Base-by-base conservation (phyloP, 2,113 vertebrate genomes). In the Calidris pugnax region DNA sequence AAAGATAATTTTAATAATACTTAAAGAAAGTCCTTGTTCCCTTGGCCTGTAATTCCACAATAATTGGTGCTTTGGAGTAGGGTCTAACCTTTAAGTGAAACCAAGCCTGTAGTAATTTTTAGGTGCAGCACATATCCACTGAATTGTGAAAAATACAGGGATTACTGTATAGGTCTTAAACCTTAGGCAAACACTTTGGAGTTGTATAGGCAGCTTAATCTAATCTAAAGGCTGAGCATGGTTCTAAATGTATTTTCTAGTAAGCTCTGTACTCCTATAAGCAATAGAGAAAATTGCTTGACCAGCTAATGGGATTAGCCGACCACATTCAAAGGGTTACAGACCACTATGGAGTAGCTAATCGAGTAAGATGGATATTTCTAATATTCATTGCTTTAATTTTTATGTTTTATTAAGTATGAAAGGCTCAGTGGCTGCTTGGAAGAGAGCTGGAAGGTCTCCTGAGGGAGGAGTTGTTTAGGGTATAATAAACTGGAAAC, bases 311-410 rank as follows among this genome's bases (percentile, higher is more conserved):
- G 93, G 93, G 92, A 95, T 97, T 96, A 96, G 73, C 56, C 1
- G 9, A 92, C 86, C 56, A n/a, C 59, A 73, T 84, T 94, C 82
- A 94, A 84, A 94, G 88, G 85, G 94, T 84, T 96, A 56, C 83
- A 68, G 88, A 81, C 60, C 39, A 47, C 94, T 84, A 8, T 35
- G 68, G 88, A 90, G 60, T 50, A 84, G 74, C 88, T 94, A 92
- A 90, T 96, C 16, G 30, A 90, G 92, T 84, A 90, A 96, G 90
- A 88, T 86, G 76, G 60, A 72, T 93, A 87, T 93, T 96, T 96
- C 85, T 97, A 94, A 96, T 95, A 96, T 81, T 97, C 63, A 93
- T 88, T 91, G 75, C 95, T 96, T 96, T 94, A 96, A 97, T 96
- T 96, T 93, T 86, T 90, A 69, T 90, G 55, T 96, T 97, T 96